Evolutionary conservation across 2,113 vertebrate species (phyloP).

Genomic region (Myotis brandtii): DNA sequence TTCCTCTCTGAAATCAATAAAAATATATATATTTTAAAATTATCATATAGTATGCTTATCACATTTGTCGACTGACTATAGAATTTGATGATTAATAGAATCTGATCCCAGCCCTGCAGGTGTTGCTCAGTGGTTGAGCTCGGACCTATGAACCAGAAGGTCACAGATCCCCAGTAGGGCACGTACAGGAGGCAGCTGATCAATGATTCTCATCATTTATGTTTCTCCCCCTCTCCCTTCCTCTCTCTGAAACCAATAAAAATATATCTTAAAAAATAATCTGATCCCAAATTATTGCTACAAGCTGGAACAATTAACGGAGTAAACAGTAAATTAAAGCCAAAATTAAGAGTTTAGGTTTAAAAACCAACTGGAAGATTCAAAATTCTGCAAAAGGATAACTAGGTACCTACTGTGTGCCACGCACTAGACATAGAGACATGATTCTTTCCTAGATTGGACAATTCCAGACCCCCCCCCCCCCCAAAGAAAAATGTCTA

Average conservation of each 20-base stretch:
- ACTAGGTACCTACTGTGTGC: not conserved
- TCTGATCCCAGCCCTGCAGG: too few relatives aligned
- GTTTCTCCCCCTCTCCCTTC: too few relatives aligned
- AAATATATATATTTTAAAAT: not conserved
- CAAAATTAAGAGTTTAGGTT: not conserved
- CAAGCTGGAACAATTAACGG: not conserved
- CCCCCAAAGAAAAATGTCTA: not conserved
- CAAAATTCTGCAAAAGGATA: slow-evolving; percentile 32
- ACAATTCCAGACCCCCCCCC: not conserved
- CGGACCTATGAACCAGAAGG: too few relatives aligned
- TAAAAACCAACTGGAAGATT: not conserved
- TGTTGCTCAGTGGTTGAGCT: too few relatives aligned
- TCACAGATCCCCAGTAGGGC: too few relatives aligned
- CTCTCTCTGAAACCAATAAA: too few relatives aligned
- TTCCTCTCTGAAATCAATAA: too few relatives aligned
- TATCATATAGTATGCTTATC: not conserved
- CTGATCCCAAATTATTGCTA: not conserved
- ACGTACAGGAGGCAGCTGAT: too few relatives aligned
- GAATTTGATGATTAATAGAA: not conserved
- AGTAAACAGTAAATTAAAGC: slow-evolving; percentile 6
- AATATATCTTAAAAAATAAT: too few relatives aligned
- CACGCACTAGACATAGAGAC: not conserved
- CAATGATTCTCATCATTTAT: too few relatives aligned
- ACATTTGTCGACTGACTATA: not conserved
- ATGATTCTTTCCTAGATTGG: not conserved